Percentiles rank a stretch among this genome's conserved stretches.
Conservation (phyloP, 2,113 vertebrate species). For the Oplegnathus fasciatus region DNA sequence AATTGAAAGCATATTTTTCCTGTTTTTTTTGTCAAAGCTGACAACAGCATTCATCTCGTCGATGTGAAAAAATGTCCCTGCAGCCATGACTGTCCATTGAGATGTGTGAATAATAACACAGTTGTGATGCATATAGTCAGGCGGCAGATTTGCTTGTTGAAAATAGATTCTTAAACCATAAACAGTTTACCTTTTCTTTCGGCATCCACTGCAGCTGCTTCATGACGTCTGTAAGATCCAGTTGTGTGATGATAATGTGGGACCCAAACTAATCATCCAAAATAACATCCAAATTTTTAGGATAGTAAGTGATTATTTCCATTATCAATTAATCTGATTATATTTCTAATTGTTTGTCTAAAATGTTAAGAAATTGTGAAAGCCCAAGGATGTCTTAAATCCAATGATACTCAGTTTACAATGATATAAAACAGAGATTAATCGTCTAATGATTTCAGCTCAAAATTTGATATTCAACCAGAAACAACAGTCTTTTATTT, state of each 20-base stretch:
- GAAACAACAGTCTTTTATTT: too few relatives aligned
- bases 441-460: neutral
- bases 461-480: neutral
- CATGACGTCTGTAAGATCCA: neutral
- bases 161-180: neutral
- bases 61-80: neutral
- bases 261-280: neutral
- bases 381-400: neutral
- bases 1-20: neutral
- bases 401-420: neutral
- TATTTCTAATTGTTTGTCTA: neutral
- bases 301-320: neutral
- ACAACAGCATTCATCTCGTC: neutral
- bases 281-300: neutral
- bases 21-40: neutral
- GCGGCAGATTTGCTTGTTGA: neutral
- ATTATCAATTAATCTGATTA: neutral
- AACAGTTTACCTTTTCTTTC: neutral
- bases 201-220: neutral
- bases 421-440: neutral
- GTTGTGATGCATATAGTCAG: neutral
- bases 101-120: neutral
- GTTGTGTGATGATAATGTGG: too few relatives aligned
- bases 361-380: neutral
- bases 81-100: neutral